phyloP scores from a whole-genome alignment of 2,888 invertebrate species.

The Chloromyia formosa region DNA sequence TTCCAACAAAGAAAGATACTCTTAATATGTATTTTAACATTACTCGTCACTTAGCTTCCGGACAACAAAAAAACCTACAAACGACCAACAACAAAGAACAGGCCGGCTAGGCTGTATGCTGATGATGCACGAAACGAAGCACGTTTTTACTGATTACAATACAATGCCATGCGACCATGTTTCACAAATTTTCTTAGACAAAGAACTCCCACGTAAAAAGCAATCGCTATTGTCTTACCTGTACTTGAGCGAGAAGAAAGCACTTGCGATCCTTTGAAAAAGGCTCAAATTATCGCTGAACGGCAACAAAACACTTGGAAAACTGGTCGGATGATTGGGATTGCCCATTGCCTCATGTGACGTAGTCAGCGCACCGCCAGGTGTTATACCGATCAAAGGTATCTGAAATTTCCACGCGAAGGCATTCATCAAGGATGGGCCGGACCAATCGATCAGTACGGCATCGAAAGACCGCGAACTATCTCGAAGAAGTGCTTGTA shows the following conservation, averaged over 20 bases:
- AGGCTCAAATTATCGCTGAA: constrained; percentile 63
- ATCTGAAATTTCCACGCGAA: constrained; percentile 67
- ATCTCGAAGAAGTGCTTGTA: constrained; percentile 53
- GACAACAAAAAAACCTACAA: too few relatives aligned
- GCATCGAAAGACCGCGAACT: constrained; percentile 67
- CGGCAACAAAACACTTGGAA: constrained; percentile 66
- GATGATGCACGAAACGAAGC: too few relatives aligned
- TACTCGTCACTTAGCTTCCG: too few relatives aligned
- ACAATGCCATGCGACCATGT: too few relatives aligned
- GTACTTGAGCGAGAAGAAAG: constrained; percentile 52
- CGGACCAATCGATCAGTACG: constrained; percentile 68
- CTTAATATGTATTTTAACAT: too few relatives aligned
- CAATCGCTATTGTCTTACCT: constrained; percentile 50
- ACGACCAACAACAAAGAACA: too few relatives aligned
- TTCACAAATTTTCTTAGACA: too few relatives aligned
- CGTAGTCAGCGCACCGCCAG: constrained; percentile 65
- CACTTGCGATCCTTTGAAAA: constrained; percentile 57
- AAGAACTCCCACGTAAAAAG: too few relatives aligned
- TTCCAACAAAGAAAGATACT: too few relatives aligned
- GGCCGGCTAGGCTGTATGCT: too few relatives aligned
- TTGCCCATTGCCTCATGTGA: constrained; percentile 67
- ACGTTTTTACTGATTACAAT: too few relatives aligned
- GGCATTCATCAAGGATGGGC: constrained; percentile 65
- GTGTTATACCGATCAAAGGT: constrained; percentile 67
- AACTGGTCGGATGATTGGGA: constrained; percentile 66